A percentile compares a stretch with the other conserved stretches of the same genome.
These are phyloP conservation scores for Halcyon chelicuti DNA, from an alignment of 2,797 vertebrate species.

Conservation along the genomic window DNA sequence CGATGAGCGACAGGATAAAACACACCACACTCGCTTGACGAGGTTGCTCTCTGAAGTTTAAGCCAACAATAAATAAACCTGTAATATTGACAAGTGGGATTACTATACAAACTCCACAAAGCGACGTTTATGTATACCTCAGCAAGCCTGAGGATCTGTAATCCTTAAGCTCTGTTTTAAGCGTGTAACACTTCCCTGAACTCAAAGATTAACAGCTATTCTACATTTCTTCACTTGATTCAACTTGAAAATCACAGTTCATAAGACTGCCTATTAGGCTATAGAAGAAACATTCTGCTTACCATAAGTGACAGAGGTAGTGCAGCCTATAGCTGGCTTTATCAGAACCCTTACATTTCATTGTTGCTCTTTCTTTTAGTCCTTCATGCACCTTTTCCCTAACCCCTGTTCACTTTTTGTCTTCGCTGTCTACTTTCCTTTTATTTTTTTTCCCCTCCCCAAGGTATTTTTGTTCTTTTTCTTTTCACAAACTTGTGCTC, in stretches of 20 bases:
- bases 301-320: neutral
- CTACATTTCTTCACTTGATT: neutral
- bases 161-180: neutral
- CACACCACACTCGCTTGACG: fast-evolving
- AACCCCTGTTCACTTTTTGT: neutral
- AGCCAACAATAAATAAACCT: neutral
- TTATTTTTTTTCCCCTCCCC: neutral
- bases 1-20: neutral
- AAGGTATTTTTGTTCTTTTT: neutral
- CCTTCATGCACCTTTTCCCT: neutral
- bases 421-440: neutral
- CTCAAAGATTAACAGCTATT: neutral
- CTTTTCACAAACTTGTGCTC: neutral
- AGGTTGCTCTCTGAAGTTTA: neutral
- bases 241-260: neutral
- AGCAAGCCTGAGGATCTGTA: neutral
- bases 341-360: neutral
- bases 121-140: neutral
- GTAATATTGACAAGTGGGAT: neutral
- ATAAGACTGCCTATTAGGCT: neutral
- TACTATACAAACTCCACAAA: neutral
- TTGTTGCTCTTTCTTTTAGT: neutral
- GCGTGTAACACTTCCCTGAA: neutral
- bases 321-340: neutral
- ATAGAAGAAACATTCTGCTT: neutral